phyloP scores from a whole-genome alignment of 2,113 vertebrate species.

The Ceratotherium simum region DNA sequence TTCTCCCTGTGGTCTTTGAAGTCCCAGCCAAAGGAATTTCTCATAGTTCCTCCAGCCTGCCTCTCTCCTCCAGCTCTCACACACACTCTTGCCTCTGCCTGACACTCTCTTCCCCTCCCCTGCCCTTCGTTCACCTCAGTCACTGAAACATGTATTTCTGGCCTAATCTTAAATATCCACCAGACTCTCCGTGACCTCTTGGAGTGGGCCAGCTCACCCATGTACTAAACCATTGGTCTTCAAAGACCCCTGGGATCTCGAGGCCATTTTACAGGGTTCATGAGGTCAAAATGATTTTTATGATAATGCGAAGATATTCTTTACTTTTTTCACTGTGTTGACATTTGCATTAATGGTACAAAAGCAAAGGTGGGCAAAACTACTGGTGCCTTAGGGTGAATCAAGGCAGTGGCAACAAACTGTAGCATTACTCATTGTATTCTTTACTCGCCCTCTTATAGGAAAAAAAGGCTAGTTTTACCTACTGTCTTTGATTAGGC shows the following conservation, averaged over 20 bases:
- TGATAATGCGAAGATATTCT: background rate
- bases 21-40: background rate
- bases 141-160: background rate
- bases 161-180: background rate
- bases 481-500: background rate
- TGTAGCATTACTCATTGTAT: background rate
- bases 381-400: background rate
- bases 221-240: background rate
- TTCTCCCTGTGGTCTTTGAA: background rate
- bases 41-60: background rate
- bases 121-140: background rate
- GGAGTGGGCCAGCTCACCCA: background rate
- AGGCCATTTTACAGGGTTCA: background rate
- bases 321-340: background rate
- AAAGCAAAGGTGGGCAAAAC: background rate
- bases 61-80: background rate
- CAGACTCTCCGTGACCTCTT: background rate
- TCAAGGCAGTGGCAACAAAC: background rate
- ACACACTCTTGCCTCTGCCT: background rate
- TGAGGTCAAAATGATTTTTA: constrained; percentile 22
- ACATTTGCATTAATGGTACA: background rate
- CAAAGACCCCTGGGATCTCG: background rate
- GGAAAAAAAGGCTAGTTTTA: background rate
- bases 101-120: background rate
- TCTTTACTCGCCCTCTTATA: background rate